A percentile compares a stretch with the other conserved stretches of the same genome.
These are phyloP conservation scores for Pteropus alecto DNA, from an alignment of 2,113 vertebrate species.

Conservation along the genomic window DNA sequence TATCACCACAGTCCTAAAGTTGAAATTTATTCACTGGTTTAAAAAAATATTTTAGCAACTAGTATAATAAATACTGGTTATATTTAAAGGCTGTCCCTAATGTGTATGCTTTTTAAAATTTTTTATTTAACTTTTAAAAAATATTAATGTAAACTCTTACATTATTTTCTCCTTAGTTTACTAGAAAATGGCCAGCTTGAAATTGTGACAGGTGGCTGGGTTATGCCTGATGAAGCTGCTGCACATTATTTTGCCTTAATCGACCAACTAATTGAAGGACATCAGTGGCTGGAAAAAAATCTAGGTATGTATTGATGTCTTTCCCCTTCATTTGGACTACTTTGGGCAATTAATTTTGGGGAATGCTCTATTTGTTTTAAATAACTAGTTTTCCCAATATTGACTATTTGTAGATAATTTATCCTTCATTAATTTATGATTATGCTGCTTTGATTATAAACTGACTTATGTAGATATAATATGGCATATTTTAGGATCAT, in stretches of 20 bases:
- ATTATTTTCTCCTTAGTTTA: constrained; percentile 84
- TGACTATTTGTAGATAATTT: background rate
- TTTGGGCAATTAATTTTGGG: background rate
- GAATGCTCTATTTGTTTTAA: background rate
- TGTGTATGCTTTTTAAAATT: background rate
- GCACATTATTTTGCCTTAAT: constrained; percentile 91
- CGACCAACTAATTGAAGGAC: constrained; percentile 95
- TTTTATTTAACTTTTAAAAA: background rate
- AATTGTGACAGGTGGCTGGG: constrained; percentile 96
- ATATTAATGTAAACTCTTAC: constrained; percentile 32
- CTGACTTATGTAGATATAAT: background rate
- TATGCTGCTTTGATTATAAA: constrained; percentile 1
- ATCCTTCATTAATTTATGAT: background rate
- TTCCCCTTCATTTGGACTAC: background rate
- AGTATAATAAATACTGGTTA: background rate
- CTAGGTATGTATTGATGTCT: constrained; percentile 84
- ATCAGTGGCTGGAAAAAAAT: constrained; percentile 93
- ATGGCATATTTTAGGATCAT: background rate
- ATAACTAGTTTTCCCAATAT: background rate
- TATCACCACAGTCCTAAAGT: background rate
- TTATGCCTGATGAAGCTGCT: constrained; percentile 95
- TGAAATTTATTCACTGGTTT: background rate
- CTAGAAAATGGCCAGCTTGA: constrained; percentile 90
- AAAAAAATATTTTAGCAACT: background rate
- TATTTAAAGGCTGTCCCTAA: background rate